Percentiles rank a stretch among this genome's conserved stretches.
Conservation (phyloP, 2,113 vertebrate species). For the Crotalus viridis region DNA sequence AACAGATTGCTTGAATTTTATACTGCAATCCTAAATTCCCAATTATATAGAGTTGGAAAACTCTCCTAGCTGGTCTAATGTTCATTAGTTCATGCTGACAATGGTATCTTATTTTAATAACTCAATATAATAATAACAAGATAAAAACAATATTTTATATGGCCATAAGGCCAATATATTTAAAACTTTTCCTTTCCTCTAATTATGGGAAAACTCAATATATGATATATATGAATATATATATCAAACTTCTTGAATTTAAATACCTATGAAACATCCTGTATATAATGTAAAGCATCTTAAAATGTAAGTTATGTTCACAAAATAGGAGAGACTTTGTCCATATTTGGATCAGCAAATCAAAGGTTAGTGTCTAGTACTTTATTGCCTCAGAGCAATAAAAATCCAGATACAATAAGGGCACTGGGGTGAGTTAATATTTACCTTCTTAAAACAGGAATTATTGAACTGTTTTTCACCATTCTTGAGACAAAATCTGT, state of each 20-base stretch:
- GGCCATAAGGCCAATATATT: neutral
- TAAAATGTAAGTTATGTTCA: neutral
- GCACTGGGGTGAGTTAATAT: neutral
- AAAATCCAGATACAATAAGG: neutral
- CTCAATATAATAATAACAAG: neutral
- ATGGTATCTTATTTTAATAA: neutral
- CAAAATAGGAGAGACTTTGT: neutral
- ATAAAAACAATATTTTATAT: neutral
- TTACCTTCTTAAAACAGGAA: slow-evolving; percentile 1
- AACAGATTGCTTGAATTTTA: neutral
- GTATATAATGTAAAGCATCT: neutral
- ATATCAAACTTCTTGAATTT: neutral
- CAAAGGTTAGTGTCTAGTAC: neutral
- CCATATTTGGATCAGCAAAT: neutral
- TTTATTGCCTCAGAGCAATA: neutral
- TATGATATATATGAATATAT: neutral
- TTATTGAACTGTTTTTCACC: neutral
- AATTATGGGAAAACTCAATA: neutral
- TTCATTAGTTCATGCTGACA: neutral
- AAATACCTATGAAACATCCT: neutral
- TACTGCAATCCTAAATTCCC: neutral
- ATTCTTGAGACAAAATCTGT: neutral
- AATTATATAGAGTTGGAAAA: neutral
- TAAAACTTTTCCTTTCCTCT: neutral
- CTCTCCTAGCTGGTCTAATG: neutral